These are phyloP conservation scores for Taurulus bubalis DNA, from an alignment of 2,113 vertebrate species.

Conservation along the genomic window DNA sequence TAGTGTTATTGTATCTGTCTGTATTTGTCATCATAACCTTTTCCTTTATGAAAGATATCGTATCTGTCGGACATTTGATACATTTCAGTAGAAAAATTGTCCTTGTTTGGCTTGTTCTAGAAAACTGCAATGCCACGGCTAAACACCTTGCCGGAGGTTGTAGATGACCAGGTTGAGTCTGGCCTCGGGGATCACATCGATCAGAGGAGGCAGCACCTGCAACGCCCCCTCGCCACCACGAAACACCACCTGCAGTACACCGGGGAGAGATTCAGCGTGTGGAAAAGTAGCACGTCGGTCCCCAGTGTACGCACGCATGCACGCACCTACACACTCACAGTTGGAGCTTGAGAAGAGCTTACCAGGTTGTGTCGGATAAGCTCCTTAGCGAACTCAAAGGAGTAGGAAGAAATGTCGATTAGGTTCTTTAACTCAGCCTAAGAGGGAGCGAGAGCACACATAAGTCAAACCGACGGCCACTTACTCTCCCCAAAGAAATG, in stretches of 20 bases:
- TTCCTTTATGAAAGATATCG: background rate
- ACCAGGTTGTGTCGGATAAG: conserved; percentile 98
- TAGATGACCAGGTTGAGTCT: conserved; percentile 98
- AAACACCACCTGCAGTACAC: conserved; percentile 90
- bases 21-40: background rate
- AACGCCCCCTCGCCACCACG: conserved; percentile 94
- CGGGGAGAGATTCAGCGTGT: conserved; percentile 12
- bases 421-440: conserved; percentile 96
- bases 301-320: background rate
- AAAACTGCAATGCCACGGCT: background rate
- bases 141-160: conserved; percentile 93
- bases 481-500: background rate
- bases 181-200: conserved; percentile 97
- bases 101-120: background rate
- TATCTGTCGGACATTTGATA: background rate
- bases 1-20: background rate
- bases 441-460: background rate
- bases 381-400: conserved; percentile 98
- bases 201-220: conserved; percentile 94
- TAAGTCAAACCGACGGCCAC: background rate
- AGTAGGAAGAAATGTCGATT: conserved; percentile 91
- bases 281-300: conserved; percentile 12
- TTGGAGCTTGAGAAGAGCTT: conserved; percentile 57
- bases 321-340: background rate
- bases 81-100: background rate